A percentile compares a stretch with the other conserved stretches of the same genome.
Evolutionary conservation across 2,113 vertebrate genomes (phyloP).

Genomic region (Apodemus sylvaticus): DNA sequence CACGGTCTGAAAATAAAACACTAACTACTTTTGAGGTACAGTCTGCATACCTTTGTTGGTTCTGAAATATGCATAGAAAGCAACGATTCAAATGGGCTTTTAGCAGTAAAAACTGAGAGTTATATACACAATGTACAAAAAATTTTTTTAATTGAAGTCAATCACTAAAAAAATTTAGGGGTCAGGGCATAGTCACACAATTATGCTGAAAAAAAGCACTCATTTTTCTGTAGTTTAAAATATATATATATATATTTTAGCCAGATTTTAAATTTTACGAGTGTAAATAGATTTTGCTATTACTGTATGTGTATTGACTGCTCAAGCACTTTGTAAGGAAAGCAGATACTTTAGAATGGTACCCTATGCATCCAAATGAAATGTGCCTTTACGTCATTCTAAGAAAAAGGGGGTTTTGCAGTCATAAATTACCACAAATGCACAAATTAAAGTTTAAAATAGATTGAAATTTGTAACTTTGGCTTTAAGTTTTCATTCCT

Average conservation of each 20-base stretch:
- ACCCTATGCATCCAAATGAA: constrained; percentile 92
- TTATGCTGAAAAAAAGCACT: constrained; percentile 96
- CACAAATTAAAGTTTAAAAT: constrained; percentile 94
- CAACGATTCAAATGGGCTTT: constrained; percentile 80
- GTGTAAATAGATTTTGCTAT: constrained; percentile 95
- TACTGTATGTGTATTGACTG: constrained; percentile 92
- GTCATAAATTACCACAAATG: constrained; percentile 92
- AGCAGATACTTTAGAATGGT: constrained; percentile 93
- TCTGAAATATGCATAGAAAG: constrained; percentile 78
- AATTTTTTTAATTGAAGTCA: constrained; percentile 86
- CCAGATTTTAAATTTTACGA: constrained; percentile 92
- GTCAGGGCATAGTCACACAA: constrained; percentile 91
- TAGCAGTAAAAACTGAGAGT: constrained; percentile 82
- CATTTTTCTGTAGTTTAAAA: constrained; percentile 93
- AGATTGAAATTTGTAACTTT: constrained; percentile 86
- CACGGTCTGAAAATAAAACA: constrained; percentile 76
- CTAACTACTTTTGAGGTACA: constrained; percentile 87
- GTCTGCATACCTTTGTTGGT: constrained; percentile 83
- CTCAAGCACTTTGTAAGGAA: constrained; percentile 93
- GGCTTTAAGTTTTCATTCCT: constrained; percentile 83
- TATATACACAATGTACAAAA: constrained; percentile 87
- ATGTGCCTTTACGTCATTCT: constrained; percentile 90
- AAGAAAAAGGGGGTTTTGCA: constrained; percentile 89
- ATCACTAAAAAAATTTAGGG: constrained; percentile 87
- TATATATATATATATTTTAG: constrained; percentile 77